Conservation (phyloP, 1,140 invertebrate genomes). For the Monomorium pharaonis region DNA sequence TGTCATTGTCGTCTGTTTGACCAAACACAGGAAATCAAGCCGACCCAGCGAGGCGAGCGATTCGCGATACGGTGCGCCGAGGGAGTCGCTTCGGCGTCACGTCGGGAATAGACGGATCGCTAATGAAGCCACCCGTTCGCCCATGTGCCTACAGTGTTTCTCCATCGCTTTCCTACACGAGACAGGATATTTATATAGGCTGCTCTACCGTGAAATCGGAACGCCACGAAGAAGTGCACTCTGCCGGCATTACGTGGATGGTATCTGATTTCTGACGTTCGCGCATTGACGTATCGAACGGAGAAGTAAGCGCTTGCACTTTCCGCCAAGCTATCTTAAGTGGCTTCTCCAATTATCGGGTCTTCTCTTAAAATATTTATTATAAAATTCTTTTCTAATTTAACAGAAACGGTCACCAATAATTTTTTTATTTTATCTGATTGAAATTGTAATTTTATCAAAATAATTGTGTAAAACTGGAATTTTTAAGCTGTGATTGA, state of each 20-base stretch:
- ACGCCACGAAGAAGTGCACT: constrained; percentile 20
- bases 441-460: not conserved
- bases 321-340: not conserved
- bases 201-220: constrained; percentile 48
- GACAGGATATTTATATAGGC: constrained; percentile 38
- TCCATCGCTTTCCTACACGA: constrained; percentile 21
- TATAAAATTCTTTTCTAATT: not conserved
- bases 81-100: constrained; percentile 59
- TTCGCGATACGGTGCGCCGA: constrained; percentile 63
- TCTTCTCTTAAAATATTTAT: not conserved
- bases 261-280: constrained; percentile 7
- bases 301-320: not conserved
- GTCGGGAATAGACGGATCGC: constrained; percentile 69
- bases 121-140: constrained; percentile 71
- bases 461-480: not conserved
- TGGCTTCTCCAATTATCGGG: not conserved
- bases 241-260: not conserved
- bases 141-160: not conserved
- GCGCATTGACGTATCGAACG: not conserved
- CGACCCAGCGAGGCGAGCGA: constrained; percentile 61
- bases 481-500: not conserved
- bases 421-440: not conserved
- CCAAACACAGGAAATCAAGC: constrained; percentile 76
- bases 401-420: not conserved
- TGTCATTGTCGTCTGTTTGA: constrained; percentile 75